Conservation (phyloP, 2,113 vertebrate genomes). For the Thermophis baileyi region DNA sequence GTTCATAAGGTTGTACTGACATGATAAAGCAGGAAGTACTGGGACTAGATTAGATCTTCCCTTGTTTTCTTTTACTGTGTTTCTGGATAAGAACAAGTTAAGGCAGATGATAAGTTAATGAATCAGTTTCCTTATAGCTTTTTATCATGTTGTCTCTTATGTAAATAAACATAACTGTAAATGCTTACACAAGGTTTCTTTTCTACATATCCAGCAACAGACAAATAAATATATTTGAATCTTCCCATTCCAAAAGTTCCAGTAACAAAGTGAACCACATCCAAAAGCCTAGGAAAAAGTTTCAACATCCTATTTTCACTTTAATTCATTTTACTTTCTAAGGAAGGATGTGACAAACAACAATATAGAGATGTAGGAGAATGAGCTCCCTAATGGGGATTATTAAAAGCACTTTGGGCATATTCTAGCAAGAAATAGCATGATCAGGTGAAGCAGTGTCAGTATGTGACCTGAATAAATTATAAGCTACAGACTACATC, state of each 20-base stretch:
- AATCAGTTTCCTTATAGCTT: neutral
- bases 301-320: neutral
- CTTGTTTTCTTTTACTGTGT: neutral
- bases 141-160: neutral
- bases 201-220: neutral
- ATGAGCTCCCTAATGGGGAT: neutral
- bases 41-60: neutral
- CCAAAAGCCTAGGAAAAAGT: neutral
- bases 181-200: neutral
- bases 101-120: constrained; percentile 6
- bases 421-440: neutral
- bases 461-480: constrained; percentile 11
- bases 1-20: neutral
- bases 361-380: neutral
- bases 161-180: neutral
- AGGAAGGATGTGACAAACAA: neutral
- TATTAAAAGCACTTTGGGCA: constrained; percentile 5
- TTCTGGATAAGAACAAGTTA: neutral
- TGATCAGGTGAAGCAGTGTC: neutral
- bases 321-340: neutral
- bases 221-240: neutral
- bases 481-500: neutral
- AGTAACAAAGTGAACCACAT: neutral
- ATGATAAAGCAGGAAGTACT: constrained; percentile 5
- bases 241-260: neutral